phyloP scores from a whole-genome alignment of 2,113 vertebrate species.

The Felis catus region F.catus_Fca126_mat1.0 CM031415.1:118772501-118773000 shows the following conservation, averaged over 20 bases:
- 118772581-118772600: too few relatives aligned
- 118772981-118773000: not conserved
- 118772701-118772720: too few relatives aligned
- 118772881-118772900: not conserved
- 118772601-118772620: too few relatives aligned
- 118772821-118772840: not conserved
- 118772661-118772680: too few relatives aligned
- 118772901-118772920: not conserved
- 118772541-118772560: not conserved
- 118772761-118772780: too few relatives aligned
- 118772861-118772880: not conserved
- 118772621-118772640: too few relatives aligned
- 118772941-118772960: not conserved
- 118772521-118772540: not conserved
- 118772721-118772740: too few relatives aligned
- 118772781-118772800: not conserved
- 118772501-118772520: not conserved
- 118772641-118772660: too few relatives aligned
- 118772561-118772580: not conserved
- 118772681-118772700: too few relatives aligned
- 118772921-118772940: not conserved
- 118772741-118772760: too few relatives aligned
- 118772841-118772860: not conserved
- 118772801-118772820: not conserved
- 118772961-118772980: not conserved